phyloP scores from a whole-genome alignment of 1,140 invertebrate species.

The Euura lappo region DNA sequence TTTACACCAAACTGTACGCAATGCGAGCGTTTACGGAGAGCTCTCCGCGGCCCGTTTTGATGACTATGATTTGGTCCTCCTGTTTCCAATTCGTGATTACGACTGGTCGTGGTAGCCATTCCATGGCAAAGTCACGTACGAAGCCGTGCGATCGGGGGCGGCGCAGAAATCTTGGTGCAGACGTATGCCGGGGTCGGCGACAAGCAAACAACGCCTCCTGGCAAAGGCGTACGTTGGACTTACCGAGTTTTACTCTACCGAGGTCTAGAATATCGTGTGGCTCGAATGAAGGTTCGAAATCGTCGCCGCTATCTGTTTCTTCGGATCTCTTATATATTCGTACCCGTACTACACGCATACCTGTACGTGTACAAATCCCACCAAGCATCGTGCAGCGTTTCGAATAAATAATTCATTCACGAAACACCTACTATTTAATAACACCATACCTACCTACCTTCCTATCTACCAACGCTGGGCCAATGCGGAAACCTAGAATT shows the following conservation, averaged over 20 bases:
- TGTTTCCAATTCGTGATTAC: conserved; percentile 7
- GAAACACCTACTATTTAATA: conserved; percentile 7
- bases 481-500: not conserved
- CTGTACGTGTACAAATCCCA: not conserved
- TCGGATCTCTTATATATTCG: not conserved
- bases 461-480: not conserved
- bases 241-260: too few relatives aligned
- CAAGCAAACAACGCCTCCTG: not conserved
- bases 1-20: not conserved
- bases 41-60: not conserved
- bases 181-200: not conserved
- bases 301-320: not conserved
- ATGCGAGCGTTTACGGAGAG: not conserved
- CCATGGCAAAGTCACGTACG: conserved; percentile 1
- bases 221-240: not conserved
- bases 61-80: conserved; percentile 2
- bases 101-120: not conserved
- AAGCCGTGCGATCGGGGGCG: not conserved
- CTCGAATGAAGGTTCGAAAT: not conserved
- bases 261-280: too few relatives aligned
- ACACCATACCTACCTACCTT: not conserved
- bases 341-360: not conserved
- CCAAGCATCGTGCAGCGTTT: not conserved
- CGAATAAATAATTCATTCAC: not conserved
- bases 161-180: not conserved